phyloP scores from a whole-genome alignment of 2,888 invertebrate species.

The Sphinx pinastri region DNA sequence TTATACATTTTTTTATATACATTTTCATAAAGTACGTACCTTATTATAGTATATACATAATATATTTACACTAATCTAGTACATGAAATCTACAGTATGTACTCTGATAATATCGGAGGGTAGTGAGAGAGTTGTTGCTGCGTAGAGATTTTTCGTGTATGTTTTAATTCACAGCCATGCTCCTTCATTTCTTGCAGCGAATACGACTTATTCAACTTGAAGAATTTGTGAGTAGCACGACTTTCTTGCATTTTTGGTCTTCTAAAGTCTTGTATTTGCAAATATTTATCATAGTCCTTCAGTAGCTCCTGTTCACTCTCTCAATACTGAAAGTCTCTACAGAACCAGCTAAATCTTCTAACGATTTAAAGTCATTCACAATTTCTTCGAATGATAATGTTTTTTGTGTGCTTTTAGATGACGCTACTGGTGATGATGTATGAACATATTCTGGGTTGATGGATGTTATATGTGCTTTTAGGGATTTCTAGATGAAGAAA shows the following conservation, averaged over 20 bases:
- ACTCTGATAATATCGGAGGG: constrained; percentile 66
- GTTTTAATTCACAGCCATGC: constrained; percentile 55
- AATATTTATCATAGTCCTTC: constrained; percentile 41
- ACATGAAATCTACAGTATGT: constrained; percentile 58
- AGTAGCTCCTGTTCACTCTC: constrained; percentile 32
- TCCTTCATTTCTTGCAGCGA: constrained; percentile 61
- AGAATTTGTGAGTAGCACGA: constrained; percentile 45
- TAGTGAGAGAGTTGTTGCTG: constrained; percentile 51
- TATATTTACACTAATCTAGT: constrained; percentile 38
- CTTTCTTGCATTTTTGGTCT: constrained; percentile 60
- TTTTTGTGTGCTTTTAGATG: constrained; percentile 36
- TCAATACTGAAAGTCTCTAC: constrained; percentile 37
- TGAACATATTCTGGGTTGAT: constrained; percentile 54
- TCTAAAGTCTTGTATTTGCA: constrained; percentile 66
- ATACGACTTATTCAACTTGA: constrained; percentile 60
- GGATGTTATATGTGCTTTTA: constrained; percentile 56
- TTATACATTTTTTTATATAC: too few relatives aligned
- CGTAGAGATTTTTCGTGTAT: constrained; percentile 39
- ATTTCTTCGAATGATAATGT: constrained; percentile 57
- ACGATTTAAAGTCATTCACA: constrained; percentile 63
- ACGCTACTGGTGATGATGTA: constrained; percentile 43
- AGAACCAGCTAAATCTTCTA: constrained; percentile 51
- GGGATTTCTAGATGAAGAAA: constrained; percentile 61
- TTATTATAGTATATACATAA: constrained; percentile 33
- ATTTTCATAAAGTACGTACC: constrained; percentile 27